phyloP scores from a whole-genome alignment of 2,113 vertebrate genomes.

The Ornithorhynchus anatinus region DNA sequence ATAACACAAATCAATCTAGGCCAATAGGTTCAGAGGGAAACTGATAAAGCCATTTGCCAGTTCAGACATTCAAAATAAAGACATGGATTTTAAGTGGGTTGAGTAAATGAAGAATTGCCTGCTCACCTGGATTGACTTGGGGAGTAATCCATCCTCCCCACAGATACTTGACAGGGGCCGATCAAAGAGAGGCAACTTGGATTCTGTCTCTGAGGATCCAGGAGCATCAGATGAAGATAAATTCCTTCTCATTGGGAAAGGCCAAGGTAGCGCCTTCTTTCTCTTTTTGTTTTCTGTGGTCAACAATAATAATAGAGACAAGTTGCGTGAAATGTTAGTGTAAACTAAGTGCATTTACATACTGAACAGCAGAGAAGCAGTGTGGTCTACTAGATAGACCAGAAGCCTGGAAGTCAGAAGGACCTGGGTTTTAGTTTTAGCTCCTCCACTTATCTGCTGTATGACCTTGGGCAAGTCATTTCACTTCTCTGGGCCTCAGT shows the following conservation, averaged over 20 bases:
- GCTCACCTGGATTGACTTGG: slow-evolving; percentile 83
- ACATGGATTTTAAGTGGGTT: not conserved
- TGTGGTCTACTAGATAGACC: too few relatives aligned
- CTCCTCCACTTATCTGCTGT: too few relatives aligned
- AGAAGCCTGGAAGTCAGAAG: too few relatives aligned
- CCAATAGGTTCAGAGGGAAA: not conserved
- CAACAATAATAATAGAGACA: slow-evolving; percentile 24
- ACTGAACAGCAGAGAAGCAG: too few relatives aligned
- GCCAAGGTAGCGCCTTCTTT: slow-evolving; percentile 75
- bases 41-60: not conserved
- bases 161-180: slow-evolving; percentile 80
- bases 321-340: rapidly evolving
- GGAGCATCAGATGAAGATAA: slow-evolving; percentile 61
- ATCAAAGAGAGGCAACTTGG: slow-evolving; percentile 81
- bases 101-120: rapidly evolving
- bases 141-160: slow-evolving; percentile 73
- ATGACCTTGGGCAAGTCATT: too few relatives aligned
- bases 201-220: slow-evolving; percentile 54
- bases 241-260: slow-evolving; percentile 73
- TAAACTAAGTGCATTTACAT: too few relatives aligned
- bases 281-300: slow-evolving; percentile 78
- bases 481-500: too few relatives aligned
- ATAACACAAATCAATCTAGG: not conserved
- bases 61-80: not conserved
- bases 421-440: too few relatives aligned